phyloP scores from a whole-genome alignment of 2,113 vertebrate species.

The Scortum barcoo region DNA sequence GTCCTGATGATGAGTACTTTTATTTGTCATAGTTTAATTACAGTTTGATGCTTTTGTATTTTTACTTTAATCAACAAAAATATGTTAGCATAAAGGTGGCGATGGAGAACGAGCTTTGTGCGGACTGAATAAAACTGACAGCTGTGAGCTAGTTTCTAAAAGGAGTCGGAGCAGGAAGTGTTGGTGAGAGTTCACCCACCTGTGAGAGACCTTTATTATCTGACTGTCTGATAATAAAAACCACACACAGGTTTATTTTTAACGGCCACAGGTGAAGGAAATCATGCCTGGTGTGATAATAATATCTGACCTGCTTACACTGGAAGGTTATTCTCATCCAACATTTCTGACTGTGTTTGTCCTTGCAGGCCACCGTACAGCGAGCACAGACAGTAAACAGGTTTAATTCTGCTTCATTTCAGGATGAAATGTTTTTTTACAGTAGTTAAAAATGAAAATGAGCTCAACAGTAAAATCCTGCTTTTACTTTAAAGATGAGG shows the following conservation, averaged over 20 bases:
- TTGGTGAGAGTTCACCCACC: conserved; percentile 17
- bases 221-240: conserved; percentile 8
- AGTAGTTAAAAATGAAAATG: too few species aligned
- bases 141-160: not conserved
- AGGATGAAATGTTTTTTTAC: not conserved
- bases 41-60: too few species aligned
- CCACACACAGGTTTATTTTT: conserved; percentile 20
- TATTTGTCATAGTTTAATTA: too few species aligned
- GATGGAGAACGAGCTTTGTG: not conserved
- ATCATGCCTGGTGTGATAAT: not conserved
- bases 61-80: too few species aligned
- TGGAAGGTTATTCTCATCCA: not conserved
- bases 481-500: too few species aligned
- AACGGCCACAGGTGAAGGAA: conserved; percentile 27
- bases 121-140: not conserved
- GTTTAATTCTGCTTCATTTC: not conserved
- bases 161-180: conserved; percentile 8
- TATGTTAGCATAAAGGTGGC: not conserved
- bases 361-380: conserved; percentile 19
- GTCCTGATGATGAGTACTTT: too few species aligned
- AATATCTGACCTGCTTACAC: conserved; percentile 2
- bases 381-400: not conserved
- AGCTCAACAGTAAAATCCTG: too few species aligned
- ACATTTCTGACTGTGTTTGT: not conserved
- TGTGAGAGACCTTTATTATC: conserved; percentile 9